Evolutionary conservation across 2,888 invertebrate species (phyloP).

Genomic region (Coecobrya sp.): DNA sequence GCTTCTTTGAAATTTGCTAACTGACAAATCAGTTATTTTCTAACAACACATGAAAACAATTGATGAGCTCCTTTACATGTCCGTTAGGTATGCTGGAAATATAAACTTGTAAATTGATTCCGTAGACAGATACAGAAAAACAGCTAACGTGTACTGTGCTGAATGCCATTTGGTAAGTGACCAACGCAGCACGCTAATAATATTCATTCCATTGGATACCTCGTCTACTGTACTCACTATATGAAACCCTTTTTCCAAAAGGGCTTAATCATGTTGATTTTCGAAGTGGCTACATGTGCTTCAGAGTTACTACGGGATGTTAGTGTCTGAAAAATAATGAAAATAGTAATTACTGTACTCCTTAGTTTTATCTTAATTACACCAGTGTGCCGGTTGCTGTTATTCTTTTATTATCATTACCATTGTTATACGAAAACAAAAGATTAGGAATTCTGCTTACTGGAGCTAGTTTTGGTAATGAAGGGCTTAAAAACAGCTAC

Average conservation of each 20-base stretch:
- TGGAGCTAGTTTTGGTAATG: background rate
- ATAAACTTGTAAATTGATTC: background rate
- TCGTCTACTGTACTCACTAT: no score
- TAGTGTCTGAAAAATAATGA: background rate
- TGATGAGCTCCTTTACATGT: background rate
- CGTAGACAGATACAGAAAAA: background rate
- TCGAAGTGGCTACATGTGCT: constrained; percentile 7
- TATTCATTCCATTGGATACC: background rate
- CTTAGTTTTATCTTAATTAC: constrained; percentile 37
- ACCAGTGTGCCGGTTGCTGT: background rate
- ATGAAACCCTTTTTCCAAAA: no score
- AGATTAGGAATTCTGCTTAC: background rate
- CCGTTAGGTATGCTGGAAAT: no score
- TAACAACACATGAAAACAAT: background rate
- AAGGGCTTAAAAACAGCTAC: background rate
- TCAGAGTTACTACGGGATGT: background rate
- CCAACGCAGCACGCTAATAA: background rate
- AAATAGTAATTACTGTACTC: background rate
- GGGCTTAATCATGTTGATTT: background rate
- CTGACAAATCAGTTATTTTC: background rate
- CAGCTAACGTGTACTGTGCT: background rate
- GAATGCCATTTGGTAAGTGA: background rate
- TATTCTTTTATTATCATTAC: constrained; percentile 21
- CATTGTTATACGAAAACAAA: background rate
- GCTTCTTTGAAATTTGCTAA: background rate